Evolutionary conservation across 2,797 vertebrate species (phyloP).

Genomic region (Poliocrania exsul): DNA sequence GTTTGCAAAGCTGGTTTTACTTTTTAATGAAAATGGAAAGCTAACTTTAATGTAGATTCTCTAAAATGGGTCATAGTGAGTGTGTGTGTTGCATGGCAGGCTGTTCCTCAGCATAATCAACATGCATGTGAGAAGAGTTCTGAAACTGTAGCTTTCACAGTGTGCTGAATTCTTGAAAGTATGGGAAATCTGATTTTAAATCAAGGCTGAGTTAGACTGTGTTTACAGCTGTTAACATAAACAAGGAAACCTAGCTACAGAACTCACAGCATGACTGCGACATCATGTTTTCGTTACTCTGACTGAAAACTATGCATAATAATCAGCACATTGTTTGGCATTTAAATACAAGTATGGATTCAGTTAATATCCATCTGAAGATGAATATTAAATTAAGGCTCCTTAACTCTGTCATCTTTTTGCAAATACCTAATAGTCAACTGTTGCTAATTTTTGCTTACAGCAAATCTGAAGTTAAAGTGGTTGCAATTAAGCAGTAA

Average conservation of each 20-base stretch:
- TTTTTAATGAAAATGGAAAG: background rate
- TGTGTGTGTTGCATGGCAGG: background rate
- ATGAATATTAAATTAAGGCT: conserved; percentile 66
- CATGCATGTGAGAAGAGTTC: conserved; percentile 50
- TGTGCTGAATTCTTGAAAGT: conserved; percentile 56
- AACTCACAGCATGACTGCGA: conserved; percentile 73
- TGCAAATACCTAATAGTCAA: conserved; percentile 33
- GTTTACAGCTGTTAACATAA: conserved; percentile 82
- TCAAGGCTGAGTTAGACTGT: conserved; percentile 68
- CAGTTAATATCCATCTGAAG: conserved; percentile 69
- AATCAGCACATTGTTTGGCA: conserved; percentile 78
- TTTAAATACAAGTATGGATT: conserved; percentile 78
- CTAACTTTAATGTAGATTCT: background rate
- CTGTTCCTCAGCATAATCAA: conserved; percentile 29
- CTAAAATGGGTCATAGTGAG: conserved; percentile 1
- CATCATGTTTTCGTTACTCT: conserved; percentile 81
- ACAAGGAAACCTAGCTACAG: conserved; percentile 75
- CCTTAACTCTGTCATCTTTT: conserved; percentile 46
- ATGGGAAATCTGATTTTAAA: conserved; percentile 73
- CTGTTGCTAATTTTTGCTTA: conserved; percentile 12
- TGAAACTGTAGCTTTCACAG: conserved; percentile 53
- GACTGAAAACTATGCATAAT: conserved; percentile 82
- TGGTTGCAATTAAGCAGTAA: conserved; percentile 46
- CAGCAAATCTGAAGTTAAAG: background rate
- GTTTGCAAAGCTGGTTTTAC: background rate